Percentiles rank a stretch among this genome's conserved stretches.
phyloP scores from a whole-genome alignment of 2,888 invertebrate genomes.

The Trichopria drosophilae region DNA sequence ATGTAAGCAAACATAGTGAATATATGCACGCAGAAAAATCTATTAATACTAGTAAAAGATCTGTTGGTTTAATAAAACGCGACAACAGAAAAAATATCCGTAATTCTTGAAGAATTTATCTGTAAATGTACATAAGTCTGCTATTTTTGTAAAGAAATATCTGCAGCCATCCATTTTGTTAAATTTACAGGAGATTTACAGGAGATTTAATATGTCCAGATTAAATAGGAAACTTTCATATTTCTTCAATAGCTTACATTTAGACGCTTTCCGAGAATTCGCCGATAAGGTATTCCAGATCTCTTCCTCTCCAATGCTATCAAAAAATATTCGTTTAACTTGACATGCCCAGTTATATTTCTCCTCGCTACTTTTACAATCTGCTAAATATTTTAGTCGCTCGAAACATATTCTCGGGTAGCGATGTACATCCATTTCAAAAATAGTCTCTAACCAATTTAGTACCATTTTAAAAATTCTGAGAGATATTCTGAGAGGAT shows the following conservation, averaged over 20 bases:
- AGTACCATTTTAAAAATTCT: neutral
- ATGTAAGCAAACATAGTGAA: no score
- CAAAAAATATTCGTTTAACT: constrained; percentile 1
- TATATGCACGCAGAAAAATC: neutral
- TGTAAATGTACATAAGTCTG: no score
- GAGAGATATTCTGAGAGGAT: no score
- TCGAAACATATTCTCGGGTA: no score
- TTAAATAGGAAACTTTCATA: constrained; percentile 1
- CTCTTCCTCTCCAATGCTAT: neutral
- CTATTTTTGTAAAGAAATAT: neutral
- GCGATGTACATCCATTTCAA: constrained; percentile 1
- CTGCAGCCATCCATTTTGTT: neutral
- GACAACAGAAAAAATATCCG: no score
- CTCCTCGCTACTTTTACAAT: no score
- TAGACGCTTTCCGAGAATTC: neutral
- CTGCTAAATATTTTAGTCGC: no score
- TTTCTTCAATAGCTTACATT: neutral
- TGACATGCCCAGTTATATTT: no score
- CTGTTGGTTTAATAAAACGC: neutral
- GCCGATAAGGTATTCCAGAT: neutral
- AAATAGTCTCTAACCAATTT: neutral
- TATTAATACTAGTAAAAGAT: neutral
- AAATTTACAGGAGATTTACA: no score
- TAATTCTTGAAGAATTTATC: no score
- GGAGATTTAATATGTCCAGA: neutral